Conservation (phyloP, 37 sponge, comb jelly and placozoan species). For the Bolinopsis microptera region DNA sequence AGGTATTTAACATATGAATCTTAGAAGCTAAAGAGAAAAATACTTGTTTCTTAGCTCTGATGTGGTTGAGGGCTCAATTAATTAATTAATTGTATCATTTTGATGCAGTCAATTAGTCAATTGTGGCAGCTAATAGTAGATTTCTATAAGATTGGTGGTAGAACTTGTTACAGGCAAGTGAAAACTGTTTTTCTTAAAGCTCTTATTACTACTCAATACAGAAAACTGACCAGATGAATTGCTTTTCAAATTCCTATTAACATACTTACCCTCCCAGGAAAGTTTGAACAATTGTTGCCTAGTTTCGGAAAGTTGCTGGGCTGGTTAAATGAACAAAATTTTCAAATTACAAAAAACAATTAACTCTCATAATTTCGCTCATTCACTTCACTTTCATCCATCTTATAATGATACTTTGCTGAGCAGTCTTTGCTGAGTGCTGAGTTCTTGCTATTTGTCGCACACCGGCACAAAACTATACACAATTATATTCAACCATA, state of each 20-base stretch:
- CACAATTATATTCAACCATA: neutral
- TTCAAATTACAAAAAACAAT: neutral
- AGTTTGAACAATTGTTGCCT: conserved; percentile 63
- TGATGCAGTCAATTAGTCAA: neutral
- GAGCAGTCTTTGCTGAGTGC: conserved; percentile 62
- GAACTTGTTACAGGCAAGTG: conserved; percentile 37
- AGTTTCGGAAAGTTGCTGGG: conserved; percentile 62
- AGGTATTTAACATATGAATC: conserved; percentile 55
- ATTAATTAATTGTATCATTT: neutral
- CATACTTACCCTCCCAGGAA: conserved; percentile 18
- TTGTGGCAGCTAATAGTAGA: neutral
- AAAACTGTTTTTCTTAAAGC: neutral
- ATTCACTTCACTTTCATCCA: neutral
- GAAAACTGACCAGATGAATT: conserved; percentile 43
- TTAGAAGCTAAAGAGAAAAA: neutral
- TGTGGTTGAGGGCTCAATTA: neutral
- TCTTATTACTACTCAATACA: conserved; percentile 23
- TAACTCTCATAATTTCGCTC: neutral
- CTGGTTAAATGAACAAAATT: conserved; percentile 27
- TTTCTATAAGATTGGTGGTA: conserved; percentile 61
- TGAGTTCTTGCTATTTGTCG: conserved; percentile 56
- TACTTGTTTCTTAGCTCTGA: neutral
- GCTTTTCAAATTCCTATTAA: conserved; percentile 30
- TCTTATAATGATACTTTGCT: conserved; percentile 4
- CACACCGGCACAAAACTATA: neutral